Base-by-base conservation (phyloP, 2,888 invertebrate genomes). In the Sarcophaga variegata region DNA sequence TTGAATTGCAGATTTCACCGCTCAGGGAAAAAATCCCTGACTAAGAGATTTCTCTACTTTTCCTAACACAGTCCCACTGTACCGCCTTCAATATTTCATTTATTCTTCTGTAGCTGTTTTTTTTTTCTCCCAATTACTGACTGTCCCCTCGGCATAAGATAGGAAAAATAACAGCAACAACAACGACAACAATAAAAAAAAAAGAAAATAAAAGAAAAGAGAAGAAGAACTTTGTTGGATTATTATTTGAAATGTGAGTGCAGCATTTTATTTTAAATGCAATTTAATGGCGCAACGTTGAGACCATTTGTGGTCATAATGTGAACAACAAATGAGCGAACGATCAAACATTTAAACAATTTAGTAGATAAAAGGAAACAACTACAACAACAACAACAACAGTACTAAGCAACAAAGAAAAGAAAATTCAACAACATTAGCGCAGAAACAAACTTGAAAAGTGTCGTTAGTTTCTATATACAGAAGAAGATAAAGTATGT, bases 211-310 rank as follows among this genome's bases (percentile, higher is more conserved):
- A 62, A 72, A 49, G 45, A 45, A 27, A 75, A 80, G 54, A 76
- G 12, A 82, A 60, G 62, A 77, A 82, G 76, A 86, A 78, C 8
- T 37, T 37, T 37, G 81, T 64, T 70, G 83, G 81, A 83, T 83
- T 87, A 86, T 86, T 81, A 87, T 87, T 87, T 87, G 86, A 83
- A 81, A 87, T 87, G 86, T 87, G 81, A 87, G 86, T 87, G 86
- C 77, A 83, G 86, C 77, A 83, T 87, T 87, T 87, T 83, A 87
- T 83, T 88, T 89, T 88, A 82, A 88, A 85, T 81, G 85, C 89
- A 88, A 88, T 89, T 89, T 88, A 88, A 88, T 89, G 89, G 89
- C 88, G 88, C 88, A 89, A 88, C 88, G 89, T 88, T 82, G 84
- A 76, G 86, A 77, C 88, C 89, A 89, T 89, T 88, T 89, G 87